Conservation (phyloP, 2,888 invertebrate species). For the Phengaris arion region DNA sequence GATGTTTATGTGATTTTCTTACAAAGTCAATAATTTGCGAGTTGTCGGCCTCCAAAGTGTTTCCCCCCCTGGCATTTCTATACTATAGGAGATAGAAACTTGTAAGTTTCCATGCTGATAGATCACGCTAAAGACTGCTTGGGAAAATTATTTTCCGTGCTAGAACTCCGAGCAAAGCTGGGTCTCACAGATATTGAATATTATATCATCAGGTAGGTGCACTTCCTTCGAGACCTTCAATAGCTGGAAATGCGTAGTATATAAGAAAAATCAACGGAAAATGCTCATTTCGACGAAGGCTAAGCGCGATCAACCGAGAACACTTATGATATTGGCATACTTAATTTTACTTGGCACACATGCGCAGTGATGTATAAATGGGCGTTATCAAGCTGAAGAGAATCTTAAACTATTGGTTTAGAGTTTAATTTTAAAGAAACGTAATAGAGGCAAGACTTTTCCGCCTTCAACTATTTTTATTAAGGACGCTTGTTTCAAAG, state of each 20-base stretch:
- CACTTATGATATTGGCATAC: slow-evolving; percentile 75
- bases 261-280: slow-evolving; percentile 75
- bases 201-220: slow-evolving; percentile 34
- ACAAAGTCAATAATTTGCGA: too few relatives aligned
- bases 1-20: too few relatives aligned
- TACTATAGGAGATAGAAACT: too few relatives aligned
- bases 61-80: too few relatives aligned
- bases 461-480: slow-evolving; percentile 13
- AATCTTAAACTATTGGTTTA: slow-evolving; percentile 28
- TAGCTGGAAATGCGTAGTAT: slow-evolving; percentile 61
- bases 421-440: slow-evolving; percentile 33
- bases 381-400: slow-evolving; percentile 31
- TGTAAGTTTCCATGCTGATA: too few relatives aligned
- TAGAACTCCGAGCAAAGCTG: too few relatives aligned
- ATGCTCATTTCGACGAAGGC: slow-evolving; percentile 68
- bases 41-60: too few relatives aligned
- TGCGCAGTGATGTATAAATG: slow-evolving; percentile 56
- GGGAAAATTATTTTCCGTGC: background rate
- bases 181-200: background rate
- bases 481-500: background rate
- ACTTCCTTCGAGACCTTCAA: slow-evolving; percentile 61
- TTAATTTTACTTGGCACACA: slow-evolving; percentile 74
- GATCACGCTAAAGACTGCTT: too few relatives aligned
- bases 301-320: slow-evolving; percentile 66
- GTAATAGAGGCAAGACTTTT: background rate